Conservation (phyloP, 2,113 vertebrate genomes). For the Mobula birostris region DNA sequence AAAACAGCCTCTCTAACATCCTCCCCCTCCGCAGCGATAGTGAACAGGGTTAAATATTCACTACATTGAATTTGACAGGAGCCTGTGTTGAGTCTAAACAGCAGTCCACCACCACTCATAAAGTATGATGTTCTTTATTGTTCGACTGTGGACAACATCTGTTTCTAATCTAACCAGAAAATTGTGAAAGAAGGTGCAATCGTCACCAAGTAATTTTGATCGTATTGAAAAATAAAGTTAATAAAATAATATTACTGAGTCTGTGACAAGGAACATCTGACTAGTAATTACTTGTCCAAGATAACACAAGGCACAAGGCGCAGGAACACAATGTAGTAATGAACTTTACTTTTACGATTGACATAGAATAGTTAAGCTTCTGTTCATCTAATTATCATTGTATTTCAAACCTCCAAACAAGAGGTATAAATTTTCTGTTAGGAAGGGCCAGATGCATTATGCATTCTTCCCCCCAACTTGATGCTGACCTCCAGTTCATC, state of each 20-base stretch:
- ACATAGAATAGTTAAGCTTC: neutral
- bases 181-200: neutral
- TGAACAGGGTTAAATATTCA: neutral
- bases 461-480: no score
- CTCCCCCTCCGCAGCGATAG: neutral
- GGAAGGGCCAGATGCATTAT: no score
- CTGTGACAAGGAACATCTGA: constrained; percentile 3
- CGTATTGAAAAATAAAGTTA: neutral
- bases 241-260: neutral
- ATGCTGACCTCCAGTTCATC: no score
- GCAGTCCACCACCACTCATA: neutral
- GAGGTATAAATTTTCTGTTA: no score
- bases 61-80: neutral
- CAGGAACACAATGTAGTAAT: neutral
- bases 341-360: neutral
- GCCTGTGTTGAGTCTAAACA: neutral
- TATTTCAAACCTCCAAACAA: no score
- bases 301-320: neutral
- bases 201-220: constrained; percentile 11
- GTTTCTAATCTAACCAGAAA: neutral
- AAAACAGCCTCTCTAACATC: neutral
- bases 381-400: neutral
- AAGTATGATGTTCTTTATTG: neutral
- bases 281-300: neutral
- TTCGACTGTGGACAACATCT: neutral